Evolutionary conservation across 2,888 invertebrate genomes (phyloP), one percentile per base, ranked within the genome.

Genomic region (Spisula subtruncata): DNA sequence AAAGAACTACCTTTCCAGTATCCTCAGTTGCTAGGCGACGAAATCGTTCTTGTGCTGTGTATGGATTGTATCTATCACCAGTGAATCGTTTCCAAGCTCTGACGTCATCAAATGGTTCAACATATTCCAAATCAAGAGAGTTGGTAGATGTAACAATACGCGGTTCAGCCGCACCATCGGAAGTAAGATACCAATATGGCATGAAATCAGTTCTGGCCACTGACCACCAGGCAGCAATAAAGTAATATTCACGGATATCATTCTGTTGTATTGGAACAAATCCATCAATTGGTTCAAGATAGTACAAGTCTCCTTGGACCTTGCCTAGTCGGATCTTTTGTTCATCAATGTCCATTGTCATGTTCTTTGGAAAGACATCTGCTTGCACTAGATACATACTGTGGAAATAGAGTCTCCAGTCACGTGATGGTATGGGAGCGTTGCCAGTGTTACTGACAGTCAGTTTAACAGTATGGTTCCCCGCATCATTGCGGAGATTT

Each of bases 341-440:
- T 51, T 84, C 41, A 10, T 89, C 82, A n/a, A 91, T 85, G 20
- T 86, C 84, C 6, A 86, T 46, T n/a, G 84, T 60, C 51, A 60
- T 87, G 32, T 87, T 81, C 66, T 88, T 87, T 8, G 95, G 94
- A 2, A 95, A 91, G 1, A 90, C 86, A 2, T 89, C 90, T 0
- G 95, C 94, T 83, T 94, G 94, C 16, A 95, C 91, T 86, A 95
- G 90, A 41, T 93, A 94, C 48, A 94, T 89, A 71, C 94, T 95
- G 75, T 94, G 95, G 83, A 96, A 95, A 81, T 93, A 96, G 18
- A 96, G 90, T 16, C 87, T 85, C 95, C 95, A 96, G 35, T 90
- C 88, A 6, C 85, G 83, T 16, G 85, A 51, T 0, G 89, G 81
- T 20, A 94, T 83, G 6, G 90, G 41, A 2, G 18, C 14, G 10